Percentiles rank a stretch among this genome's conserved stretches.
phyloP scores from a whole-genome alignment of 2,113 vertebrate genomes.

The Ciconia maguari region DNA sequence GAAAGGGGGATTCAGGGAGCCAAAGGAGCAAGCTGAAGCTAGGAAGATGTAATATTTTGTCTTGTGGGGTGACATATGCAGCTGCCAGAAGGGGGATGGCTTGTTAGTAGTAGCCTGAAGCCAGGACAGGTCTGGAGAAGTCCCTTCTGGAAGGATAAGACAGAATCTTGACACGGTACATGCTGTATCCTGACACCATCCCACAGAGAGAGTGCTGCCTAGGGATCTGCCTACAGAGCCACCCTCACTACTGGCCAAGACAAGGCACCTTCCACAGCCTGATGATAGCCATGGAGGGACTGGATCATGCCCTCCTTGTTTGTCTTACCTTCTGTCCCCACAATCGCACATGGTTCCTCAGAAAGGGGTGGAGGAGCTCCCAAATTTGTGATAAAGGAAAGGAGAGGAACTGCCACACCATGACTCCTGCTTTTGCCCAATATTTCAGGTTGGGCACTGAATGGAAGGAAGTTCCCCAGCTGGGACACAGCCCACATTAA shows the following conservation, averaged over 20 bases:
- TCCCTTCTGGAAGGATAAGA: neutral
- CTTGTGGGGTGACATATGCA: neutral
- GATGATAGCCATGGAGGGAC: neutral
- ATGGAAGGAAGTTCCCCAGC: neutral
- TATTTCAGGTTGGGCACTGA: neutral
- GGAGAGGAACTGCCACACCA: neutral
- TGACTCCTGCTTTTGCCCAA: neutral
- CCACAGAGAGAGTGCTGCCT: neutral
- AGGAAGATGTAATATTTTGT: neutral
- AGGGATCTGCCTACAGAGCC: neutral
- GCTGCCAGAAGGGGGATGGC: neutral
- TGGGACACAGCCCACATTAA: neutral
- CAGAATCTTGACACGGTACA: neutral
- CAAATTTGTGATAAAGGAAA: neutral
- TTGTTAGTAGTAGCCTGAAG: neutral
- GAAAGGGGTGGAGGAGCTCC: neutral
- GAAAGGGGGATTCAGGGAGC: neutral
- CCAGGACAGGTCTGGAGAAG: neutral
- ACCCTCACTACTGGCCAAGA: neutral
- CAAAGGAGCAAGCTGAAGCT: neutral
- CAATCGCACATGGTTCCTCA: neutral
- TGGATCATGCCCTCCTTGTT: neutral
- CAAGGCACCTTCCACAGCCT: neutral
- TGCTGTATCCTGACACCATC: neutral
- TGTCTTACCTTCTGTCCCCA: neutral